Evolutionary conservation across 2,888 invertebrate genomes (phyloP), one percentile per base, ranked within the genome.

Genomic region (Chymomyza procnemis): DNA sequence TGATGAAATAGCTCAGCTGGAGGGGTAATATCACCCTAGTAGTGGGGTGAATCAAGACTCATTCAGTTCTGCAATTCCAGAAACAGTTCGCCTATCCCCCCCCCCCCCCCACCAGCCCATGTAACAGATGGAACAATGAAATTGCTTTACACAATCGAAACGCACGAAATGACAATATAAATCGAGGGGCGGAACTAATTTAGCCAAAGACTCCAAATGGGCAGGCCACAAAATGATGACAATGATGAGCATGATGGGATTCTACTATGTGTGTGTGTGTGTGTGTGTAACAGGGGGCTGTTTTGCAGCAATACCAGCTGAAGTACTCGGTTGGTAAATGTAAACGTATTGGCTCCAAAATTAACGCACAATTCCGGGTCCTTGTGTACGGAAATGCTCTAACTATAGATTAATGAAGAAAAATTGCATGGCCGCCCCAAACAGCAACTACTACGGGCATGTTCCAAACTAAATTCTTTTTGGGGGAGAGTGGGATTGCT

Each of bases 141-240:
- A 80, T 80, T 81, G 80, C 79, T 81, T 73, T 78, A 76, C 83
- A 87, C 87, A 87, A 78, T 85, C 83, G 83, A 79, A 87, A 85
- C 84, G 85, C 79, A 85, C 88, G 82, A 87, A 90, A 89, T 89
- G 88, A 88, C 84, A 89, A 89, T 89, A 90, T 90, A 90, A 90
- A 90, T 89, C 90, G 87, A 90, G 89, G 90, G 90, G 90, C 90
- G 90, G 88, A 90, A 89, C 90, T 90, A 90, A 90, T 90, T 90
- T 89, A 86, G 84, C 79, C 77, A 88, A 85, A 86, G 82, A 88
- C 87, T 84, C 73, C 82, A 80, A 87, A 88, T 79, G 85, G 88
- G 88, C 88, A 73, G 85, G 68, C 65, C 74, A 69, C 64, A 73
- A 74, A 26, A 3, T 26, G 26, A 78, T 76, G 76, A 72, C 67